Percentiles rank a stretch among this genome's conserved stretches.
Evolutionary conservation across 2,888 invertebrate species (phyloP).

Genomic region (Pterobdella sp.): DNA sequence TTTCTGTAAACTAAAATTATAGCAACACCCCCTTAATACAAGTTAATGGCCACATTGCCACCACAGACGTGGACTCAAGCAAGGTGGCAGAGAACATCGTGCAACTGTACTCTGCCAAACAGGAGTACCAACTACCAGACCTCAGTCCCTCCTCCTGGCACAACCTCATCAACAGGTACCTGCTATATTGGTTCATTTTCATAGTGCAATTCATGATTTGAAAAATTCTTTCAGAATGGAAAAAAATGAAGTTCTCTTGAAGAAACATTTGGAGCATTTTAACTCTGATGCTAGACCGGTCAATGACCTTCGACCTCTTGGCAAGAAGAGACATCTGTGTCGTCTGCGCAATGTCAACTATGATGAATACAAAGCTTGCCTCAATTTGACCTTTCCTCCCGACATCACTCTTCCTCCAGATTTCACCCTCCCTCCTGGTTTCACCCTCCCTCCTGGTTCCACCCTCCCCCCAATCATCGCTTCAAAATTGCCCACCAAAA

Average conservation of each 20-base stretch:
- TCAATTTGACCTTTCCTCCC: not conserved
- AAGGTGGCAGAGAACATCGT: constrained; percentile 16
- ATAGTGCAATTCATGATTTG: not conserved
- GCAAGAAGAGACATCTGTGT: constrained; percentile 18
- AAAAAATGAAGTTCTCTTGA: constrained; percentile 17
- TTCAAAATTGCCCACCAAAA: no score
- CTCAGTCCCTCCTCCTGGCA: constrained; percentile 31
- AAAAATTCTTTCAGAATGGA: constrained; percentile 15
- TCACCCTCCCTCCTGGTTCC: not conserved
- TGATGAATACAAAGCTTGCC: constrained; percentile 26
- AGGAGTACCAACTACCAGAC: constrained; percentile 30
- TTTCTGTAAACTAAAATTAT: no score
- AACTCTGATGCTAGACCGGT: not conserved
- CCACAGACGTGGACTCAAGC: not conserved
- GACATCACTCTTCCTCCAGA: not conserved
- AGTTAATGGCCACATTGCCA: no score
- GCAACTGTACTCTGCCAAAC: constrained; percentile 25
- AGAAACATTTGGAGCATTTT: constrained; percentile 18
- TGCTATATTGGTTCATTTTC: not conserved
- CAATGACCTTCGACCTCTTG: not conserved
- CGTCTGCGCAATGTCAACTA: constrained; percentile 21
- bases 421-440: not conserved
- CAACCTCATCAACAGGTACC: constrained; percentile 28
- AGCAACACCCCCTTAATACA: no score
- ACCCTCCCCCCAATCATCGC: not conserved